Base-by-base conservation (phyloP, 2,888 invertebrate genomes). In the Panopea generosa region DNA sequence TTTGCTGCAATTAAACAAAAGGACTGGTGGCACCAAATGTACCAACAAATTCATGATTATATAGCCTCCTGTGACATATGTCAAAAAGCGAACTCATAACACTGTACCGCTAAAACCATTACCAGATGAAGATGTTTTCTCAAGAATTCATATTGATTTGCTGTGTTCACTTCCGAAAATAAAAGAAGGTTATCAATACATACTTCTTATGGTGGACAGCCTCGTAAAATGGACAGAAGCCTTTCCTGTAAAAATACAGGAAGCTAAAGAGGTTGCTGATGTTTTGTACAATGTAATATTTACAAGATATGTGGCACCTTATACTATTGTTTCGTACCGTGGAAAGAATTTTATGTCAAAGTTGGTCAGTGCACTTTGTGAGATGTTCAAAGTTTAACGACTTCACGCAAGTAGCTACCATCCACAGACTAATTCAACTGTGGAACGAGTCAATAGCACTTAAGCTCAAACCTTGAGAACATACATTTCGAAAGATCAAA, bases 261-360 rank as follows among this genome's bases (percentile, higher is more conserved):
- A 67, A 14, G 82, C 84, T 45, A 47, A 52, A 18, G 65, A 79
- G 59, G 62, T 74, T 14, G 77, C 77, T 11, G 20, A 38, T 1
- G 57, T 78, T 47, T 49, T 80, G 26, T 83, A 77, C 33, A 71
- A 49, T 16, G 69, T 75, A 43, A 68, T 80, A 6, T 63, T 77
- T 24, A 49, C 66, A 16, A 27, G 82, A 9, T 79, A 70, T 61
- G 79, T 79, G 14, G 79, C 74, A 7, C 79, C 82, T 11, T 50
- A 65, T 24, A 33, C 50, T 2, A 38, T 77, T 29, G 20, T 68
- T 0, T 62, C 61, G 20, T 72, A 72, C 24, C 53, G 77, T 18
- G 77, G 77, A 2, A 38, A 45, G 53, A 72, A 77, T n/a, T 83
- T 83, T 45, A 82, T 79, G 77, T 82, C 77, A 0, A 82, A 83